Percentiles rank a stretch among this genome's conserved stretches.
These are phyloP conservation scores for Turnix velox DNA, from an alignment of 2,113 vertebrate genomes.

Conservation along the genomic window DNA sequence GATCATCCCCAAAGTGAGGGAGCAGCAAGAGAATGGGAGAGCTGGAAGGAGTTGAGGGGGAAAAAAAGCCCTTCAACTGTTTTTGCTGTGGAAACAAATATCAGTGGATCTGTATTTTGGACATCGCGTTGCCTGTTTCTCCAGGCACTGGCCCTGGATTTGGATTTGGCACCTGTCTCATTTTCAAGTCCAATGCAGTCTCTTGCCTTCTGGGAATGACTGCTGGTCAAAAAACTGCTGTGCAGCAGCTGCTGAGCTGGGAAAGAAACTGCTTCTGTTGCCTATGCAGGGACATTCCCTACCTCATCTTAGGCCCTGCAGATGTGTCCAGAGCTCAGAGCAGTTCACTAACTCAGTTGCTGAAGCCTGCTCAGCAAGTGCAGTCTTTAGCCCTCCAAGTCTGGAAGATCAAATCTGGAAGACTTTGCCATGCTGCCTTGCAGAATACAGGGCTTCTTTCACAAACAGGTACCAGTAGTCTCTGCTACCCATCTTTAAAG, in stretches of 20 bases:
- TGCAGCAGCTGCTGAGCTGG: not conserved
- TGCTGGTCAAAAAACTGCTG: not conserved
- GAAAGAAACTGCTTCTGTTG: slow-evolving; percentile 1
- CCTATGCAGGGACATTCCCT: not conserved
- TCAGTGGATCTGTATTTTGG: not conserved
- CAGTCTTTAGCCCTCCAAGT: not conserved
- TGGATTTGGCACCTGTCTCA: not conserved
- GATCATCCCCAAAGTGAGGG: not conserved
- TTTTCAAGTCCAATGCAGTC: not conserved
- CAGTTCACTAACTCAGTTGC: not conserved
- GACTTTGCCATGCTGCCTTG: not conserved
- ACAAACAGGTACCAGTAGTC: not conserved
- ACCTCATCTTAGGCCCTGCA: not conserved
- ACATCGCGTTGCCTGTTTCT: not conserved
- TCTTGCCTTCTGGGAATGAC: not conserved
- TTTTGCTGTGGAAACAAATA: not conserved
- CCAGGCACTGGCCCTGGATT: not conserved
- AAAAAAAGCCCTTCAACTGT: not conserved
- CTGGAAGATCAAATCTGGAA: not conserved
- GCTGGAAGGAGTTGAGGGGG: not conserved
- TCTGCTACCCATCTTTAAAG: not conserved
- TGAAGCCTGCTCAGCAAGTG: not conserved
- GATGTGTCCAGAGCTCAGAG: not conserved
- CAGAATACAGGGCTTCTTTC: not conserved
- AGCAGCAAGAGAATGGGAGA: not conserved